A percentile compares a stretch with the other conserved stretches of the same genome.
Conservation (phyloP, 2,113 vertebrate species). For the Oplegnathus fasciatus region DNA sequence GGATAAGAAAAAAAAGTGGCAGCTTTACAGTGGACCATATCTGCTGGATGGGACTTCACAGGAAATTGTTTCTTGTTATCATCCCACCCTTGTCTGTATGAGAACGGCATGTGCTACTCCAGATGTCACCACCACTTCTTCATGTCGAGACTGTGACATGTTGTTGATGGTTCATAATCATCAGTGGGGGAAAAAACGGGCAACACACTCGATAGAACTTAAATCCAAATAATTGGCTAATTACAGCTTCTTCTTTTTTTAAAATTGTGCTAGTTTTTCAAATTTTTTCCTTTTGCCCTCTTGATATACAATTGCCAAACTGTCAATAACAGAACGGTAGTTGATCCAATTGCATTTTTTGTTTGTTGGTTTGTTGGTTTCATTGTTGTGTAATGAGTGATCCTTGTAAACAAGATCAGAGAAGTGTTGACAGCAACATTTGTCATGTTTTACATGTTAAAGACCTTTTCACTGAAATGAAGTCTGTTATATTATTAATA, state of each 20-base stretch:
- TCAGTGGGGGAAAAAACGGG: background rate
- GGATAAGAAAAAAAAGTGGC: slow-evolving; percentile 61
- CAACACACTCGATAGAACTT: background rate
- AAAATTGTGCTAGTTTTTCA: background rate
- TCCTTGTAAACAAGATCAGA: background rate
- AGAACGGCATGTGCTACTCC: slow-evolving; percentile 22
- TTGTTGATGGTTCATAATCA: background rate
- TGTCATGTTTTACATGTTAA: background rate
- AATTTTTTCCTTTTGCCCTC: background rate
- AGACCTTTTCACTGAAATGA: background rate
- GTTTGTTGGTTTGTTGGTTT: background rate
- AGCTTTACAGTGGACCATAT: slow-evolving; percentile 60
- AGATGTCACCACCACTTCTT: background rate
- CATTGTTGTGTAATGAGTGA: background rate
- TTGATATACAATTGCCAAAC: background rate
- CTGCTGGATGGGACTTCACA: slow-evolving; percentile 66
- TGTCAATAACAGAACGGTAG: background rate
- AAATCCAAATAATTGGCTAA: background rate
- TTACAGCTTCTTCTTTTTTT: background rate
- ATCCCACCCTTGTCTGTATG: slow-evolving; percentile 9
- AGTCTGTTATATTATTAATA: background rate
- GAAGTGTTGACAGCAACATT: background rate
- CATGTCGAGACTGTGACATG: background rate
- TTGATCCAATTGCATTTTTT: background rate
- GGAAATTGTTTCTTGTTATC: slow-evolving; percentile 61